These are phyloP conservation scores for Lophius americanus DNA, from an alignment of 2,797 vertebrate genomes.

Conservation along the genomic window DNA sequence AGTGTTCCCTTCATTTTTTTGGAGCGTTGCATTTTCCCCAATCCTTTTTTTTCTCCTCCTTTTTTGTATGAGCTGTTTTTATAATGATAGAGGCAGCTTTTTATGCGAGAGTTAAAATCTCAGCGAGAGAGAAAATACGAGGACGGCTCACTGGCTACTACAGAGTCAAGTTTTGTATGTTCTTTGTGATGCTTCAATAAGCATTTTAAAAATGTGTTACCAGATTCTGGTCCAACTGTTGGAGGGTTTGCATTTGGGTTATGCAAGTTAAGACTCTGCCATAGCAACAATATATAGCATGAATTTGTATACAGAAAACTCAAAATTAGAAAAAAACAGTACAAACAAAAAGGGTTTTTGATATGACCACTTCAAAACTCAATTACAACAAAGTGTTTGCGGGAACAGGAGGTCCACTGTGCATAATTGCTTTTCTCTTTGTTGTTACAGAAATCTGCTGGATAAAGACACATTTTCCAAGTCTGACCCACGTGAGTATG, in stretches of 20 bases:
- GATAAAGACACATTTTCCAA: slow-evolving; percentile 99
- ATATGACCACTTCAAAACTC: neutral
- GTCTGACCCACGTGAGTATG: slow-evolving; percentile 92
- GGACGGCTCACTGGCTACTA: no score
- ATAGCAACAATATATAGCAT: no score
- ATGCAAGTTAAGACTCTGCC: no score
- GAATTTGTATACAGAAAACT: no score
- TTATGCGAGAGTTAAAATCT: no score
- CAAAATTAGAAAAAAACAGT: no score
- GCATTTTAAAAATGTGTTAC: neutral
- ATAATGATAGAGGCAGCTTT: no score
- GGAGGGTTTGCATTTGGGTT: neutral
- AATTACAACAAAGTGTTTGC: neutral
- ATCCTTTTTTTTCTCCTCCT: no score
- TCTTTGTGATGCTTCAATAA: slow-evolving; percentile 3
- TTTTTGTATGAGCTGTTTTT: no score
- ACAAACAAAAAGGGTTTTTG: neutral
- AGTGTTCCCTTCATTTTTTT: no score
- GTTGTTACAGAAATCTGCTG: slow-evolving; percentile 87
- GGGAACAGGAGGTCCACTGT: neutral
- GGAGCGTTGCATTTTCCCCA: no score
- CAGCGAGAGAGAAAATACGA: no score
- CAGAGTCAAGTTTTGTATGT: neutral
- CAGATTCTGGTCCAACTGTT: neutral
- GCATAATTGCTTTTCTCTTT: slow-evolving; percentile 27